Evolutionary conservation across 2,797 vertebrate genomes (phyloP), one percentile per base, ranked within the genome.

Genomic region (Cottoperca gobio): DNA sequence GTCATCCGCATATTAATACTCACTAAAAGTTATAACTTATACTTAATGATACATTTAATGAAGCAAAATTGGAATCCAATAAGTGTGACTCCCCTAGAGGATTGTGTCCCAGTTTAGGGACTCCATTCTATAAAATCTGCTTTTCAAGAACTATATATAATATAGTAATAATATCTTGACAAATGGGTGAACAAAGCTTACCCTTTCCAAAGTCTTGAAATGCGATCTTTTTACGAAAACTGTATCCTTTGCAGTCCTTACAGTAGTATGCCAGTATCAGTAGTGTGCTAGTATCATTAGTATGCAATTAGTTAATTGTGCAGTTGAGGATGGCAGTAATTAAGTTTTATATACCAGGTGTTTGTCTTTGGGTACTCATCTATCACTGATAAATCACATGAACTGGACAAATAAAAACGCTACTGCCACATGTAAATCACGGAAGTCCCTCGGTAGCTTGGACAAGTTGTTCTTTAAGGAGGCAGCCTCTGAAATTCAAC

Each of bases 351-450:
- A 66, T 54, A 45, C 60, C 48, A 69, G 49, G 52, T 70, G 54
- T 70, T 73, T 73, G 45, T 37, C 67, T 54, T 75, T 17, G 23
- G 12, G 52, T 12, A 21, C 42, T 70, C 42, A 66, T 73, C 14
- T 4, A 21, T 79, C 46, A 21, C 40, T 64, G 39, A 64, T 65
- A 77, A 70, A 70, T 84, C 64, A 73, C 40, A 67, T 63, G 46
- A 79, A 80, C 39, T 19, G 59, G 53, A 62, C 12, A 33, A 64
- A 72, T 62, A 28, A 73, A 76, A 76, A 50, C 58, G 13, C 16
- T 19, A 0, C 35, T 0, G 43, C 17, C 14, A 46, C 21, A 66
- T 83, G 33, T 72, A 76, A 70, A 66, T 76, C 58, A 62, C 31
- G 6, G 43, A 33, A 23, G 50, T 48, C 2, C 9, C 31, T n/a